These are phyloP conservation scores for Peromyscus maniculatus DNA, from an alignment of 2,113 vertebrate species.

Conservation along the genomic window DNA sequence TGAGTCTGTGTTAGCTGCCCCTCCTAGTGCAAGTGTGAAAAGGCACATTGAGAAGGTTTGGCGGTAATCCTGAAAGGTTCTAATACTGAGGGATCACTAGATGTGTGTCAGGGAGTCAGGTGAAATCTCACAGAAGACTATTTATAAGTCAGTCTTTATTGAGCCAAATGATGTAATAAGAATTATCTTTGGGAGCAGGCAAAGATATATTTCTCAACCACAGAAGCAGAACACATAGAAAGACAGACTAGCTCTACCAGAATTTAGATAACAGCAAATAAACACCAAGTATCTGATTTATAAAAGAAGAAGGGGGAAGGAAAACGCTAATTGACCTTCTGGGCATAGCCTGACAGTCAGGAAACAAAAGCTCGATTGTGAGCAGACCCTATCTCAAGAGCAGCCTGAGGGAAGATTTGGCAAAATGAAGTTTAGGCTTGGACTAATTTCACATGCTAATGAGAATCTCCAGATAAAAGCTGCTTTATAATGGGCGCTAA, in stretches of 20 bases:
- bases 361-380: constrained; percentile 79
- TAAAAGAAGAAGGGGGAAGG: background rate
- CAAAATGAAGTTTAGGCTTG: constrained; percentile 75
- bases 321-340: constrained; percentile 64
- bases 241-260: background rate
- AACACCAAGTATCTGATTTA: constrained; percentile 22
- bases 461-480: constrained; percentile 78
- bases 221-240: background rate
- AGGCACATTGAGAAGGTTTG: background rate
- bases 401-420: constrained; percentile 59
- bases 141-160: constrained; percentile 4
- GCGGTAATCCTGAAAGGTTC: constrained; percentile 6
- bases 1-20: background rate
- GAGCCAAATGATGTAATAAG: constrained; percentile 23
- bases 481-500: constrained; percentile 76
- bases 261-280: constrained; percentile 40
- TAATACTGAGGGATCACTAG: constrained; percentile 18
- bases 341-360: constrained; percentile 71
- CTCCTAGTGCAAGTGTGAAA: background rate
- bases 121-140: constrained; percentile 57
- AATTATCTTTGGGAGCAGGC: constrained; percentile 42
- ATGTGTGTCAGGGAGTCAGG: background rate
- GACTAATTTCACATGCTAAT: constrained; percentile 83
- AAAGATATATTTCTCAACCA: constrained; percentile 3
- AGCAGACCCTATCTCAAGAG: constrained; percentile 68